These are phyloP conservation scores for Cyrtonyx montezumae DNA, from an alignment of 2,113 vertebrate species.

Conservation along the genomic window DNA sequence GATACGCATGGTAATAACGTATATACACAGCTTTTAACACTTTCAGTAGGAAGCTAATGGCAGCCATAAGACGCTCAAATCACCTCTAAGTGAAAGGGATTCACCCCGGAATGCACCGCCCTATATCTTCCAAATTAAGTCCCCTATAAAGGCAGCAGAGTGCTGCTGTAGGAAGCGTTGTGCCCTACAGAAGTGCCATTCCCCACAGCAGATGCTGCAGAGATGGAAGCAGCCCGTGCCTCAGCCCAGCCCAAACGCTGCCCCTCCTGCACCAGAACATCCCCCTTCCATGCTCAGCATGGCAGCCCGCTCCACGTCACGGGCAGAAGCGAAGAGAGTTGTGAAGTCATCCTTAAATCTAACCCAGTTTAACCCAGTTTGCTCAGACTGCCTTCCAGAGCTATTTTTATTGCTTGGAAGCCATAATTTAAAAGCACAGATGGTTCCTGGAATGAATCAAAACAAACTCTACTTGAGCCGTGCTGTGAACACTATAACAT, in stretches of 20 bases:
- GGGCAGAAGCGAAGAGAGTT: background rate
- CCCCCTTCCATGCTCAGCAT: background rate
- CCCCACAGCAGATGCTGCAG: fast-evolving
- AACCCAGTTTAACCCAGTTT: background rate
- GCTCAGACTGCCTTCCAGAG: background rate
- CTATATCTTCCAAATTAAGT: background rate
- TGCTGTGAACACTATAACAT: conserved; percentile 31
- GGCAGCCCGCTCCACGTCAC: background rate
- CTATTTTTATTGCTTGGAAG: conserved; percentile 5
- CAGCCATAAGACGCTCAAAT: background rate
- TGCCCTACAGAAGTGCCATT: fast-evolving
- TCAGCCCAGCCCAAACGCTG: fast-evolving
- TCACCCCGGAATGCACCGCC: background rate
- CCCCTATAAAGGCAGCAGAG: background rate
- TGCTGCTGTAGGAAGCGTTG: fast-evolving
- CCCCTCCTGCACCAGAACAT: background rate
- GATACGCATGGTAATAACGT: background rate
- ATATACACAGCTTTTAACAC: background rate
- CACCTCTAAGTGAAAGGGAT: background rate
- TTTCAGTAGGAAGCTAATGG: background rate
- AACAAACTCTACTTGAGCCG: background rate
- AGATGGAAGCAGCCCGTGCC: fast-evolving
- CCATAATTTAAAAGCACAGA: conserved; percentile 35
- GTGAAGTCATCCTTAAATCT: background rate
- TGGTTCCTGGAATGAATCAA: conserved; percentile 48